Percentiles rank a stretch among this genome's conserved stretches.
phyloP scores from a whole-genome alignment of 2,113 vertebrate genomes.

The Phaethon lepturus region DNA sequence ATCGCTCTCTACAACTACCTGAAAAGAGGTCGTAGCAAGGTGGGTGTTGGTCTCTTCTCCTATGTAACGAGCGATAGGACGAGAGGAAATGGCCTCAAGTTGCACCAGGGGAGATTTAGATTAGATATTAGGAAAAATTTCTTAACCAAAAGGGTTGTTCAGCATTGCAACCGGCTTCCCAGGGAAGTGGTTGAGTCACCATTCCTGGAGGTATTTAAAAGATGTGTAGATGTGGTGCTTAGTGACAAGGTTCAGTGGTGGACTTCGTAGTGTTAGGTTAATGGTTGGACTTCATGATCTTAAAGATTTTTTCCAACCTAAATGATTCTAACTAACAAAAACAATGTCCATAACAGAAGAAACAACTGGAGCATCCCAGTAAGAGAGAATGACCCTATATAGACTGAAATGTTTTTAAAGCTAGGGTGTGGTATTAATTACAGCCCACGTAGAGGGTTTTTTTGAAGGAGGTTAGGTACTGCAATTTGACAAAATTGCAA shows the following conservation, averaged over 20 bases:
- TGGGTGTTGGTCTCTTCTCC: neutral
- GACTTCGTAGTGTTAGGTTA: neutral
- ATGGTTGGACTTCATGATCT: neutral
- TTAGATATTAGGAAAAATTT: neutral
- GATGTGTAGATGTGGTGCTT: neutral
- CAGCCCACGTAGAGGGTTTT: fast-evolving
- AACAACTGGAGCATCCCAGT: neutral
- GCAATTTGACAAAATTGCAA: neutral
- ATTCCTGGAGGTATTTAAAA: neutral
- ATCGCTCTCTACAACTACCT: too few species aligned
- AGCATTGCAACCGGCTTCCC: neutral
- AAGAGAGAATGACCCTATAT: neutral
- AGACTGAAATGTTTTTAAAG: neutral
- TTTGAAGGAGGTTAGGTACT: neutral
- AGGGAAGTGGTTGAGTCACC: neutral
- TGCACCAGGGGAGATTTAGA: neutral
- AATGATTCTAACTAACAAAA: neutral
- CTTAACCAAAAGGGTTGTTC: neutral
- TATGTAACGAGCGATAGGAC: neutral
- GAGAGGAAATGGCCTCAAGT: neutral
- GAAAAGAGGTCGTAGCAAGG: neutral
- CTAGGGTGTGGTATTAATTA: neutral
- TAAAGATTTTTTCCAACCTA: neutral
- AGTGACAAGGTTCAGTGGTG: neutral
- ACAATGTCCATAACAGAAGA: neutral